Evolutionary conservation across 2,797 vertebrate species (phyloP).

Genomic region (Micromesistius poutassou): DNA sequence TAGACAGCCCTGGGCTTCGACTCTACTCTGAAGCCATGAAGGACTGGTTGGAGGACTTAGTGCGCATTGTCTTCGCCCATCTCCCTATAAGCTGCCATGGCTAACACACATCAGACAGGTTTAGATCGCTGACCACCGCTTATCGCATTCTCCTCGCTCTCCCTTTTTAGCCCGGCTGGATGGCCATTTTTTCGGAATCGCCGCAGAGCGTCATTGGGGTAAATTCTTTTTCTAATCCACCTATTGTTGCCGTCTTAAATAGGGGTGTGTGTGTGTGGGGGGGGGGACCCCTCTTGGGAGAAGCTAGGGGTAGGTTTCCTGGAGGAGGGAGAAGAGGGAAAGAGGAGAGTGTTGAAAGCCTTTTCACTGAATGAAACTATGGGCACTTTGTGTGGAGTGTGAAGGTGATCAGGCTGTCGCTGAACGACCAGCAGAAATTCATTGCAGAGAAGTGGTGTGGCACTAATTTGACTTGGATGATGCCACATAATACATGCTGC

Average conservation of each 20-base stretch:
- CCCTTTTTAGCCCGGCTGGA: slow-evolving; percentile 76
- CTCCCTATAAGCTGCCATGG: slow-evolving; percentile 68
- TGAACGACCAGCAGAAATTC: slow-evolving; percentile 72
- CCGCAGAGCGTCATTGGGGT: slow-evolving; percentile 83
- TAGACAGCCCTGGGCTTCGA: slow-evolving; percentile 72
- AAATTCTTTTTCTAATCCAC: slow-evolving; percentile 97
- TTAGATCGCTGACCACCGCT: slow-evolving; percentile 88
- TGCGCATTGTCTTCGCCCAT: slow-evolving; percentile 64
- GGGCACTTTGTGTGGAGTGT: slow-evolving; percentile 76
- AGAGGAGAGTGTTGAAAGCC: slow-evolving; percentile 53
- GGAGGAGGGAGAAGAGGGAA: slow-evolving; percentile 79
- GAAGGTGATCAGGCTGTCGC: slow-evolving; percentile 75
- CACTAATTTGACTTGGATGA: slow-evolving; percentile 28
- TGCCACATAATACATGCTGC: slow-evolving; percentile 15
- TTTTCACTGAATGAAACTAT: slow-evolving; percentile 80
- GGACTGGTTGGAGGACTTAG: slow-evolving; percentile 76
- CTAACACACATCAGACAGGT: slow-evolving; percentile 93
- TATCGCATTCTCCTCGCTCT: slow-evolving; percentile 89
- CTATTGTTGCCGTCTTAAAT: slow-evolving; percentile 97
- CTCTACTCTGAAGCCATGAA: slow-evolving; percentile 40
- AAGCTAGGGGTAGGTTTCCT: slow-evolving; percentile 72
- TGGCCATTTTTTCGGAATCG: slow-evolving; percentile 76
- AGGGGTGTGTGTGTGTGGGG: slow-evolving; percentile 75
- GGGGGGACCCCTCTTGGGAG: slow-evolving; percentile 86
- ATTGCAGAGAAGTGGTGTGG: slow-evolving; percentile 44